Evolutionary conservation across 2,888 invertebrate species (phyloP), one percentile per base, ranked within the genome.

Genomic region (Zygogramma bicolorata): DNA sequence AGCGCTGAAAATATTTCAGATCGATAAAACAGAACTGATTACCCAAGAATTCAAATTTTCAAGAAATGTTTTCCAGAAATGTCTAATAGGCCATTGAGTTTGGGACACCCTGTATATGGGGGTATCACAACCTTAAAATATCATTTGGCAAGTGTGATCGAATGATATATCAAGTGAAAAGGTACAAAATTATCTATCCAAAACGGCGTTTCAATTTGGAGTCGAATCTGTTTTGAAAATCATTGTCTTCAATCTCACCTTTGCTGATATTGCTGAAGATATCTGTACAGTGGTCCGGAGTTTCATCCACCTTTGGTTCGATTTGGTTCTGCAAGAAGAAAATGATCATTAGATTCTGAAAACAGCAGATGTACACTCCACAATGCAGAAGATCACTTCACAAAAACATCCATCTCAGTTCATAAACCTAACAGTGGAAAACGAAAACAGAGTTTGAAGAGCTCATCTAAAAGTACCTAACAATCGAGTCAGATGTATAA

Each of bases 251-350:
- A 46, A 6, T 20, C 65, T 79, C 82, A 87, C 87, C 89, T 95
- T 95, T 88, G 79, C 77, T 76, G 95, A 95, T 83, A 94, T 93
- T 66, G 97, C 96, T 75, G 95, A 95, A 80, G 96, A 95, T 84
- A 97, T 90, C 88, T 97, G 96, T 82, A 97, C 97, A 61, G 97
- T 97, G 68, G 96, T 97, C 80, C 97, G 91, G 78, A 98, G 90
- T 88, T 98, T 97, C 94, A 97, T 95, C 96, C 98, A 98, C 89
- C 97, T 92, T 87, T 97, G 95, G 88, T 96, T 97, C 85, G 96
- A 95, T 88, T 95, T 95, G 85, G 95, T 95, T 92, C 96, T 96
- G 91, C 71, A 88, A 85, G 69, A 75, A 71, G 75, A 77, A 79
- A 74, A 61, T 20, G 71, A 25, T n/a, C 34, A 70, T 58, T 18